Evolutionary conservation across 1,140 invertebrate genomes (phyloP).

Genomic region (Melanaphis sacchari): DNA sequence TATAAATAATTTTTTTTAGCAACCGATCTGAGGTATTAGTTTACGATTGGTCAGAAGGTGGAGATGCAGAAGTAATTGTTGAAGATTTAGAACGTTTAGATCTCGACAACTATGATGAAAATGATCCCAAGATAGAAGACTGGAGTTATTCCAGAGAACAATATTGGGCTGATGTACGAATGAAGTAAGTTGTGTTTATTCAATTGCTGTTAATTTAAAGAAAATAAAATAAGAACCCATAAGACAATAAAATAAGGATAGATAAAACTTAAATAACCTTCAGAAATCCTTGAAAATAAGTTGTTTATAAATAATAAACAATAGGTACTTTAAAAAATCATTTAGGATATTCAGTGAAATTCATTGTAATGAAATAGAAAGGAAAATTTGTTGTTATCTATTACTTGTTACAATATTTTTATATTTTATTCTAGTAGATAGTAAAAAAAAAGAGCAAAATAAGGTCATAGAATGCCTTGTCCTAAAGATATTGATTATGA

Average conservation of each 20-base stretch:
- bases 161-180: constrained; percentile 49
- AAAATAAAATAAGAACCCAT: not conserved
- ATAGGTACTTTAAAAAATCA: not conserved
- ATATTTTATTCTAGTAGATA: not conserved
- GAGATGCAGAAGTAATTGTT: constrained; percentile 80
- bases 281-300: not conserved
- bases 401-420: not conserved
- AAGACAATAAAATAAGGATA: not conserved
- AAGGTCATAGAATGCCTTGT: too few species aligned
- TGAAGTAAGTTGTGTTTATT: constrained; percentile 28
- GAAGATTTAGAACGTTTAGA: constrained; percentile 87
- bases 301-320: not conserved
- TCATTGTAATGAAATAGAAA: not conserved
- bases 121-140: constrained; percentile 69
- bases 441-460: too few species aligned
- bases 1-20: constrained; percentile 61
- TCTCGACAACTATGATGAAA: constrained; percentile 69
- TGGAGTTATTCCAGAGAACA: constrained; percentile 75
- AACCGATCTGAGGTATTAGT: constrained; percentile 77
- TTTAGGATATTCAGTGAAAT: not conserved
- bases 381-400: not conserved
- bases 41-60: constrained; percentile 85
- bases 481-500: not conserved
- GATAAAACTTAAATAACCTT: not conserved
- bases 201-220: not conserved